Evolutionary conservation across 2,888 invertebrate species (phyloP).

Genomic region (Cryptus armator): DNA sequence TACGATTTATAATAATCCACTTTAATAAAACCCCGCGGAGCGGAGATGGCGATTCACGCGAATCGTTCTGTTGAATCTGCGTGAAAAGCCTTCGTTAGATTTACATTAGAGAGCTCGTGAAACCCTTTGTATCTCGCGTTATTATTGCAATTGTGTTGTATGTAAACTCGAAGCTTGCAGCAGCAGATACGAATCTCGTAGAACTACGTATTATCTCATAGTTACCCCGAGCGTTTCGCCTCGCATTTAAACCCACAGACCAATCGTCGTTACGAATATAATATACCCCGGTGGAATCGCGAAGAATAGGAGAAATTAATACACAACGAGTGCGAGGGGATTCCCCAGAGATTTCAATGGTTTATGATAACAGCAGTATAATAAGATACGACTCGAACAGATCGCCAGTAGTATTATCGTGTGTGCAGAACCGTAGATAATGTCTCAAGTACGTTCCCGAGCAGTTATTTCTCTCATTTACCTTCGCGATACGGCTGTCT

Average conservation of each 20-base stretch:
- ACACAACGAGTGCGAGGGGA: background rate
- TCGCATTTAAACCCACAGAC: conserved; percentile 13
- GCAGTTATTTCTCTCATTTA: background rate
- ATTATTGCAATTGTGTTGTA: conserved; percentile 33
- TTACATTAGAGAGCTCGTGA: background rate
- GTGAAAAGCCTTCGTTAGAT: conserved; percentile 25
- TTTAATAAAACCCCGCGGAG: background rate
- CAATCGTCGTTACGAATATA: conserved; percentile 23
- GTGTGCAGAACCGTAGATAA: conserved; percentile 40
- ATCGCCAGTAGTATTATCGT: conserved; percentile 44
- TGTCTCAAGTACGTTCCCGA: conserved; percentile 38
- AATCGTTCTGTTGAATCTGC: conserved; percentile 17
- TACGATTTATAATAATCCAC: background rate
- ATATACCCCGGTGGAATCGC: conserved; percentile 21
- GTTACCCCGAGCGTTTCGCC: conserved; percentile 32
- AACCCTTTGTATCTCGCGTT: conserved; percentile 5
- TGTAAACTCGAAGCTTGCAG: background rate
- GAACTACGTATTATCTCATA: conserved; percentile 17
- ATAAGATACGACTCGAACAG: conserved; percentile 41
- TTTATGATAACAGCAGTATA: conserved; percentile 45
- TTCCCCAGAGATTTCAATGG: conserved; percentile 35
- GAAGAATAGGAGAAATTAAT: conserved; percentile 22
- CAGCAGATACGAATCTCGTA: conserved; percentile 20
- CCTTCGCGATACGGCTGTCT: conserved; percentile 1
- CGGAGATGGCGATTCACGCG: conserved; percentile 6